These are phyloP conservation scores for Pavo muticus DNA, from an alignment of 2,113 vertebrate species.

Conservation along the genomic window DNA sequence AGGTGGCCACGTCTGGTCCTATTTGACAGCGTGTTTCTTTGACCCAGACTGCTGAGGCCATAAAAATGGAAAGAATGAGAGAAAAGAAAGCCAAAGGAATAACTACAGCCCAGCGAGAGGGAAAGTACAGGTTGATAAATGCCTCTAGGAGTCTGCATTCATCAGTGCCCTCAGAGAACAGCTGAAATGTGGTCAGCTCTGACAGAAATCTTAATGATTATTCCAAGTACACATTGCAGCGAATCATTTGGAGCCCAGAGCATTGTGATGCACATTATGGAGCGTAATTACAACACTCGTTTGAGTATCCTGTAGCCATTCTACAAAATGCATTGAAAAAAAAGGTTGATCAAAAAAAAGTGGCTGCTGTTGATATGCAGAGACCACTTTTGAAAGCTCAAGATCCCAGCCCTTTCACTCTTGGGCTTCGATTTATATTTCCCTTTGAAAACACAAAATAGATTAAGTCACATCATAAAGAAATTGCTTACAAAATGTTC, in stretches of 20 bases:
- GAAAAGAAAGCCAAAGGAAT: neutral
- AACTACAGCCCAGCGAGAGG: neutral
- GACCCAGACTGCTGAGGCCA: neutral
- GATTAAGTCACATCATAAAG: slow-evolving; percentile 17
- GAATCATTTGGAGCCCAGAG: neutral
- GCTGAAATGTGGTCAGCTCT: neutral
- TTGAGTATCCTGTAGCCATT: slow-evolving; percentile 7
- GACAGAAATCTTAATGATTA: slow-evolving; percentile 14
- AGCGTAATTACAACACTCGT: slow-evolving; percentile 6
- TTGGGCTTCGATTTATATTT: slow-evolving; percentile 17
- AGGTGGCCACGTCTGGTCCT: neutral
- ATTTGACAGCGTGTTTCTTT: accelerated
- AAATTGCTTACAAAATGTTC: slow-evolving; percentile 12
- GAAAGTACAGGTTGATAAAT: neutral
- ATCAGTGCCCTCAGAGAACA: neutral
- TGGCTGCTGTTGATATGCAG: neutral
- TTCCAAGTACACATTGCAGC: neutral
- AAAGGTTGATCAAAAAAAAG: slow-evolving; percentile 2
- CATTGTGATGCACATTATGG: neutral
- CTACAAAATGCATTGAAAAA: slow-evolving; percentile 19
- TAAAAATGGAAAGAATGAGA: neutral
- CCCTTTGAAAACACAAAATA: slow-evolving; percentile 22
- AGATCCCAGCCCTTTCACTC: neutral
- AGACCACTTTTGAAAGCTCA: slow-evolving; percentile 17
- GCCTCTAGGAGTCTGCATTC: neutral